Percentiles rank a stretch among this genome's conserved stretches.
Evolutionary conservation across 2,888 invertebrate species (phyloP).

Genomic region (Cancer borealis): DNA sequence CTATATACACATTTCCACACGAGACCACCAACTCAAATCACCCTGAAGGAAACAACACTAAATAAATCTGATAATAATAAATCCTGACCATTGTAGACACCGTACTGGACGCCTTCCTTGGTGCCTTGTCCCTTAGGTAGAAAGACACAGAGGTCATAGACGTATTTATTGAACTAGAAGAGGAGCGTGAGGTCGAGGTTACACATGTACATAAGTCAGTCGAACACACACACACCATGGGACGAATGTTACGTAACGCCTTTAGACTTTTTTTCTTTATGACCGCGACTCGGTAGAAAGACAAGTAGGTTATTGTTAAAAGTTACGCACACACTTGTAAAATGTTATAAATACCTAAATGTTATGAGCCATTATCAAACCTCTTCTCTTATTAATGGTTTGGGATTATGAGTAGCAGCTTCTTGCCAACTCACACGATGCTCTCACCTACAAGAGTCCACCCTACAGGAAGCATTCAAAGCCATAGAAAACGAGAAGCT

Average conservation of each 20-base stretch:
- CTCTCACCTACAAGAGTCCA: neutral
- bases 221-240: neutral
- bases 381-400: neutral
- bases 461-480: neutral
- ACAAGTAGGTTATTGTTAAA: neutral
- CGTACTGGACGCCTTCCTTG: too few species aligned
- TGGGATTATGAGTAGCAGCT: neutral
- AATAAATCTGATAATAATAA: neutral
- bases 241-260: neutral
- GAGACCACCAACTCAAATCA: neutral
- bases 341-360: neutral
- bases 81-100: too few species aligned
- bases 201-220: neutral
- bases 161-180: neutral
- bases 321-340: too few species aligned
- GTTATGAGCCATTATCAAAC: neutral
- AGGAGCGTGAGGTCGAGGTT: neutral
- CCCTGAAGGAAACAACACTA: neutral
- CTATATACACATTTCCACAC: too few species aligned
- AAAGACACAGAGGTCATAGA: neutral
- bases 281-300: neutral
- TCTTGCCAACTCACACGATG: neutral
- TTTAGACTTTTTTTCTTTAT: too few species aligned
- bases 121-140: neutral
- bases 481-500: neutral